Evolutionary conservation across 2,888 invertebrate genomes (phyloP), one percentile per base, ranked within the genome.

Genomic region (Folsomia manolachei): DNA sequence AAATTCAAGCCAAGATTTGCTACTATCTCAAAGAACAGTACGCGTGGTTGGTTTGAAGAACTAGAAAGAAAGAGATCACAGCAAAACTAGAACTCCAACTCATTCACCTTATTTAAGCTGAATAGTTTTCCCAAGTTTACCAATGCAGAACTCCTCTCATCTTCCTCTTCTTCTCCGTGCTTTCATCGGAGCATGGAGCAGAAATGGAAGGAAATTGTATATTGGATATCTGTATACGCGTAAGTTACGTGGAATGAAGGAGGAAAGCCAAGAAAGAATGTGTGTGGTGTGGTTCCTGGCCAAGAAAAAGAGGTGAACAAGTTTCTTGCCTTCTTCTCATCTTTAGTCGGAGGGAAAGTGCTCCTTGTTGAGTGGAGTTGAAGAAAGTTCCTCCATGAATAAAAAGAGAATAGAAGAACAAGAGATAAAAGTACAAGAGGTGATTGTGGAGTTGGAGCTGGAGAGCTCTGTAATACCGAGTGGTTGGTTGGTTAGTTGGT

Each of bases 321-420:
- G 56, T 56, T 7, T 39, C 39, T 14, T 14, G 4, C 14, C 39
- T 39, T 39, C 39, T 39, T 39, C 39, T 39, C 14, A 4, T 39
- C 14, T 14, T 56, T 56, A 4, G n/a, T 7, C 19, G 18, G 19
- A 56, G 56, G 7, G 19, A 56, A 56, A 56, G 56, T 56, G 56
- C 11, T 56, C 19, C 56, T 56, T 56, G 19, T 56, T 56, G 11
- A 14, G 39, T 14, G 4, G 4, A 39, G 39, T 14, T 39, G 39
- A 56, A 56, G 67, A 68, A 75, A 77, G 70, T 77, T 75, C 73
- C 51, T 60, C 68, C 75, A 77, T 77, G 76, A 77, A 77, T 77
- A 77, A 62, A 53, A 75, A 77, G 64, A 73, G 71, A 25, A 63
- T 56, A 52, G 4, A 7, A 19, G 4, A 7, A n/a, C n/a, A n/a